Conservation (phyloP, 2,797 vertebrate genomes). For the Pteronotus mesoamericanus region DNA sequence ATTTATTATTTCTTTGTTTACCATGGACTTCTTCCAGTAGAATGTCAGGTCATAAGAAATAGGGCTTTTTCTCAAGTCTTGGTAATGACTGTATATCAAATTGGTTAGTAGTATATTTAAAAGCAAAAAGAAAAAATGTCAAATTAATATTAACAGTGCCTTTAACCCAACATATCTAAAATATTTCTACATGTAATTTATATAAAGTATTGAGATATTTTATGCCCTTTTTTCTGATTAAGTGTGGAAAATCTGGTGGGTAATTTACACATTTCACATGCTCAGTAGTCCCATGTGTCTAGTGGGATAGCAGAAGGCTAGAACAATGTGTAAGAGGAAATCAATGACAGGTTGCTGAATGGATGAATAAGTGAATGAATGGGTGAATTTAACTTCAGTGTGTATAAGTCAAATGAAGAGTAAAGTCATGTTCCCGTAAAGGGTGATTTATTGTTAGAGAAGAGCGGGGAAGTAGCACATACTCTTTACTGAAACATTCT, state of each 20-base stretch:
- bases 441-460: slow-evolving; percentile 47
- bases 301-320: not conserved
- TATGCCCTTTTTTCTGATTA: not conserved
- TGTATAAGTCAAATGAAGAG: slow-evolving; percentile 44
- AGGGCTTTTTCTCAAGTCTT: not conserved
- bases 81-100: not conserved
- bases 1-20: slow-evolving; percentile 7
- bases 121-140: not conserved
- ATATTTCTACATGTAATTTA: not conserved
- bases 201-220: not conserved
- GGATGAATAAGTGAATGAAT: not conserved
- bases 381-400: not conserved
- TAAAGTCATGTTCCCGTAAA: slow-evolving; percentile 20
- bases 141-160: not conserved
- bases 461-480: not conserved
- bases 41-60: not conserved
- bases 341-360: not conserved
- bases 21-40: not conserved
- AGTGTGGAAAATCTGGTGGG: not conserved
- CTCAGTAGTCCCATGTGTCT: not conserved
- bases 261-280: not conserved
- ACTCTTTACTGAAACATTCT: slow-evolving; percentile 53
- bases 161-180: not conserved
- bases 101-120: not conserved
- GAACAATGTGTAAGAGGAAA: not conserved